phyloP scores from a whole-genome alignment of 2,888 invertebrate genomes.

The Agrochola litura region DNA sequence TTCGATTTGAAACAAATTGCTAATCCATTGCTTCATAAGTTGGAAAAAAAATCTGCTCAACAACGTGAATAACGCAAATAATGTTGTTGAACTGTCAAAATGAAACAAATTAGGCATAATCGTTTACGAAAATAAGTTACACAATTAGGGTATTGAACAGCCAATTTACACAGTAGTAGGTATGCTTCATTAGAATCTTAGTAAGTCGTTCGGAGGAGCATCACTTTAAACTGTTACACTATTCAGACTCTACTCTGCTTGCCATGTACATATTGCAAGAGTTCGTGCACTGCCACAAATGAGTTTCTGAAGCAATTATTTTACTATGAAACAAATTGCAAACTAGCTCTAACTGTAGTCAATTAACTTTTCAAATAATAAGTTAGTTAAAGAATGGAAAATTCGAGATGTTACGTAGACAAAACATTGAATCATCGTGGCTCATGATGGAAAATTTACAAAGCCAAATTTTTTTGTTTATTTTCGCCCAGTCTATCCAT shows the following conservation, averaged over 20 bases:
- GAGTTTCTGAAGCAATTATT: conserved; percentile 58
- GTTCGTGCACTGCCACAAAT: conserved; percentile 54
- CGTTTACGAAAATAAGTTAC: too few relatives aligned
- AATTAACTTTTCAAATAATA: conserved; percentile 21
- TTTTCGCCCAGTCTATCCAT: not conserved
- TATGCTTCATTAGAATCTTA: conserved; percentile 12
- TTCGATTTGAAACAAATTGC: too few relatives aligned
- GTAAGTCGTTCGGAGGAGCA: conserved; percentile 9
- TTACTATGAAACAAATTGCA: conserved; percentile 41
- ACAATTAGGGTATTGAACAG: not conserved
- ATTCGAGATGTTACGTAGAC: conserved; percentile 8
- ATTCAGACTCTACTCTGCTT: conserved; percentile 26
- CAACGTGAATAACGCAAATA: too few relatives aligned
- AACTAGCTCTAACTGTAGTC: conserved; percentile 19
- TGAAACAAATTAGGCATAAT: too few relatives aligned
- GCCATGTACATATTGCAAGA: conserved; percentile 49
- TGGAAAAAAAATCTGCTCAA: too few relatives aligned
- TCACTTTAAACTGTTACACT: conserved; percentile 30
- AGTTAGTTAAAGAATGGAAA: conserved; percentile 6
- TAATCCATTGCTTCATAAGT: too few relatives aligned
- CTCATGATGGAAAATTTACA: conserved; percentile 6
- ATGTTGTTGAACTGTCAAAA: too few relatives aligned
- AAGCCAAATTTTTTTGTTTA: not conserved
- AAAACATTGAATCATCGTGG: not conserved
- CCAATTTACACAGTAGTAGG: not conserved